Evolutionary conservation across 2,888 invertebrate species (phyloP).

Genomic region (Galeopsomyia nigrocyanea): DNA sequence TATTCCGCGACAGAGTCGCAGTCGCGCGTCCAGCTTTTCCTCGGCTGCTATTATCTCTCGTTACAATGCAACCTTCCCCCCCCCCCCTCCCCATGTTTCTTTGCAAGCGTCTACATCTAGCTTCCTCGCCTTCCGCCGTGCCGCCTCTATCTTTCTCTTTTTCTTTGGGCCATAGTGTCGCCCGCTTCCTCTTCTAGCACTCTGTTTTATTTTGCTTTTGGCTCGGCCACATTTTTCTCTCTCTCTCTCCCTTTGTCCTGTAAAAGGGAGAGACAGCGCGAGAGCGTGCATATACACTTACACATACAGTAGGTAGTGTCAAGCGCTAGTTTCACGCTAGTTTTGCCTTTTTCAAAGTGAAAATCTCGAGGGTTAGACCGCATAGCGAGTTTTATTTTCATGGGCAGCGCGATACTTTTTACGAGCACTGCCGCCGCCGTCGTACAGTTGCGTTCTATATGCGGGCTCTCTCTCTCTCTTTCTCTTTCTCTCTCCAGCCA

Average conservation of each 20-base stretch:
- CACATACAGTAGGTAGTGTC: too few relatives aligned
- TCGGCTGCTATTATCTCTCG: conserved; percentile 50
- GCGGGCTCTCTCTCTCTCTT: conserved; percentile 3
- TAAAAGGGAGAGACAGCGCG: neutral
- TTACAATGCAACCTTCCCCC: conserved; percentile 44
- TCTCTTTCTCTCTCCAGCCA: neutral
- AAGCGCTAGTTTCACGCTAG: conserved; percentile 12
- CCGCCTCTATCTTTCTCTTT: neutral
- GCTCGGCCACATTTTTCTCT: neutral
- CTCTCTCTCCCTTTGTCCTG: conserved; percentile 8
- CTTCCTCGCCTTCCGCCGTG: neutral
- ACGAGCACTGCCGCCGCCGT: conserved; percentile 3
- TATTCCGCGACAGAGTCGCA: conserved; percentile 48
- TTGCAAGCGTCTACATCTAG: conserved; percentile 23
- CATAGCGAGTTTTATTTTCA: conserved; percentile 36
- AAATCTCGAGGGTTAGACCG: conserved; percentile 29
- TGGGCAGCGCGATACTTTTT: conserved; percentile 30
- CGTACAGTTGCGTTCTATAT: neutral
- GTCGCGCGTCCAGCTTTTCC: conserved; percentile 42
- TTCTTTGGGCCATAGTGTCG: neutral
- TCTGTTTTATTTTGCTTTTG: neutral
- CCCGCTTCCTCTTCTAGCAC: conserved; percentile 1
- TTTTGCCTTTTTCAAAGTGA: conserved; percentile 42
- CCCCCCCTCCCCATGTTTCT: conserved; percentile 20
- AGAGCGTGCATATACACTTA: too few relatives aligned